Evolutionary conservation across 2,797 vertebrate species (phyloP).

Genomic region (Megaceryle alcyon): DNA sequence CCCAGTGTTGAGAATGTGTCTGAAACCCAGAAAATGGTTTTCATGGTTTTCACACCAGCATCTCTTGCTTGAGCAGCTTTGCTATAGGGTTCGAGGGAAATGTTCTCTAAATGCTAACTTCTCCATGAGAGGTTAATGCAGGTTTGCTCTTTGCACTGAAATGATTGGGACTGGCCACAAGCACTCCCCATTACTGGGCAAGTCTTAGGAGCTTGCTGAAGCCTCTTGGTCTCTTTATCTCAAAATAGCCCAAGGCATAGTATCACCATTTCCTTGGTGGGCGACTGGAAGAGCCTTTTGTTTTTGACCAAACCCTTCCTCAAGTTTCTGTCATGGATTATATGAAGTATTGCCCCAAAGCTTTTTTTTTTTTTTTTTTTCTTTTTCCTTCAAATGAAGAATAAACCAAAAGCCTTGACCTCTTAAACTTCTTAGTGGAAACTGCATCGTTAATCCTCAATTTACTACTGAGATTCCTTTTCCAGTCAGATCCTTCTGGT

Average conservation of each 20-base stretch:
- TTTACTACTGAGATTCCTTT: background rate
- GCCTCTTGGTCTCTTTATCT: background rate
- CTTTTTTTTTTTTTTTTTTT: background rate
- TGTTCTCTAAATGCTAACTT: background rate
- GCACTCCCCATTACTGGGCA: background rate
- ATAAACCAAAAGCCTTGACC: background rate
- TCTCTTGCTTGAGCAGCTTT: background rate
- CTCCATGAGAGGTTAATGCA: background rate
- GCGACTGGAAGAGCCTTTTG: background rate
- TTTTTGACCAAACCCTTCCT: background rate
- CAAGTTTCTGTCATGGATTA: background rate
- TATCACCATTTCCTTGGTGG: background rate
- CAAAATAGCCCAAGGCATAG: background rate
- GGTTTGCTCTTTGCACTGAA: background rate
- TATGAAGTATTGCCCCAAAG: background rate
- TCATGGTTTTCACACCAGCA: background rate
- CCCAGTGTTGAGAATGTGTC: background rate
- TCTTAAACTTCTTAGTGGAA: background rate
- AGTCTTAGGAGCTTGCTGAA: background rate
- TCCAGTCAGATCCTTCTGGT: background rate
- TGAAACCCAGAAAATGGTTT: background rate
- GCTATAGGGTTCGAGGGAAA: background rate
- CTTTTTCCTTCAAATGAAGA: background rate
- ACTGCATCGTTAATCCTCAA: background rate
- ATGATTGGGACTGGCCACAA: background rate